phyloP scores from a whole-genome alignment of 2,888 invertebrate species.

The Chromoteleia sp. region DNA sequence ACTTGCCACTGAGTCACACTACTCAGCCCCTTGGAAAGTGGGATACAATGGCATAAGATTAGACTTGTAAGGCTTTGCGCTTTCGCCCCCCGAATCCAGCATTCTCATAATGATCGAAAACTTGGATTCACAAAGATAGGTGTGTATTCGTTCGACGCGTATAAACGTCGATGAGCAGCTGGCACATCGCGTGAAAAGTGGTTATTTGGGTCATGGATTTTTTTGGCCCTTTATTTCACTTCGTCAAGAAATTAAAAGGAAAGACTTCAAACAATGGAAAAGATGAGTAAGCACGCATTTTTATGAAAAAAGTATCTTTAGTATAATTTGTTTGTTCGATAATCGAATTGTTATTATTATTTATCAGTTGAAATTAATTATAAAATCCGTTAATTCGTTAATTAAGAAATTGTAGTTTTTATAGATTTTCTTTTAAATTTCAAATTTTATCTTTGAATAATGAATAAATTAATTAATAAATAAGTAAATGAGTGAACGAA shows the following conservation, averaged over 20 bases:
- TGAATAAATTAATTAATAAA: no score
- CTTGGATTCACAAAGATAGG: slow-evolving; percentile 2
- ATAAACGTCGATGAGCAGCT: slow-evolving; percentile 32
- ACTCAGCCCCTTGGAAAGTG: slow-evolving; percentile 21
- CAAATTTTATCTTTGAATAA: no score
- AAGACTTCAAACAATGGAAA: neutral
- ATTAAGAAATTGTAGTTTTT: no score
- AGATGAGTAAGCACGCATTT: no score
- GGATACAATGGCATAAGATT: slow-evolving; percentile 6
- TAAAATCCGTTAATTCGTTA: no score
- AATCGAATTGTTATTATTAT: no score
- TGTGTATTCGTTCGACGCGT: slow-evolving; percentile 33
- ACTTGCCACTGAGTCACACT: slow-evolving; percentile 15
- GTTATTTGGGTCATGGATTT: slow-evolving; percentile 60
- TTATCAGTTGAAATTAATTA: no score
- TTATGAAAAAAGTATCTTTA: no score
- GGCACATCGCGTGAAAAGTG: slow-evolving; percentile 52
- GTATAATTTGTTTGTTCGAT: no score
- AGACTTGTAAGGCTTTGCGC: slow-evolving; percentile 36
- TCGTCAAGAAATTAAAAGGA: neutral
- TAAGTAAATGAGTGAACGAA: no score
- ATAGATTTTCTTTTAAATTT: no score
- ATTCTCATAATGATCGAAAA: slow-evolving; percentile 21
- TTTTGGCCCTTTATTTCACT: slow-evolving; percentile 41
- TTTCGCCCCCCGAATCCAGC: slow-evolving; percentile 1